These are phyloP conservation scores for Coptotermes formosanus DNA, from an alignment of 1,140 invertebrate genomes.

Conservation along the genomic window DNA sequence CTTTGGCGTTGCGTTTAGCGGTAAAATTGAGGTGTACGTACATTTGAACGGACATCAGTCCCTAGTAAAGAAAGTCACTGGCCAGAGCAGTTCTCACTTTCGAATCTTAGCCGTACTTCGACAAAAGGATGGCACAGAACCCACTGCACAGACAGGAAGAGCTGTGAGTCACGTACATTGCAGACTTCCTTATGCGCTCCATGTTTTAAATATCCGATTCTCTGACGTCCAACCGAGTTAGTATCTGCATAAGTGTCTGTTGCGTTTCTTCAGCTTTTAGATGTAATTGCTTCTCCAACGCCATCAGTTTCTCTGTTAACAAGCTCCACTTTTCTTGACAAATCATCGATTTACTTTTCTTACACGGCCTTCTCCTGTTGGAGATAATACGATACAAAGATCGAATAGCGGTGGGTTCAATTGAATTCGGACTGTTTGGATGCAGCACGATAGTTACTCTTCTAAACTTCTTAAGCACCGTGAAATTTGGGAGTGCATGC, in stretches of 20 bases:
- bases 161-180: no score
- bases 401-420: not conserved
- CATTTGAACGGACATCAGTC: no score
- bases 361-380: not conserved
- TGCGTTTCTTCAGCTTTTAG: not conserved
- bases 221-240: not conserved
- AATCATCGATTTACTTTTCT: not conserved
- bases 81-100: no score
- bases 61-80: no score
- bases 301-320: not conserved
- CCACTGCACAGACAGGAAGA: no score
- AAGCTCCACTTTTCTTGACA: not conserved
- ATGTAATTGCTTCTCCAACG: not conserved
- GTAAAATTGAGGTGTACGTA: no score
- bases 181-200: no score
- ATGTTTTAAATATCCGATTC: no score
- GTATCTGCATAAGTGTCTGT: not conserved
- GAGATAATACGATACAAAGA: not conserved
- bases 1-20: no score
- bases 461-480: not conserved
- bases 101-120: no score
- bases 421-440: not conserved
- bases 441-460: not conserved
- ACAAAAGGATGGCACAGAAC: no score
- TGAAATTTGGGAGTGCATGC: not conserved